These are phyloP conservation scores for Eptesicus fuscus DNA, from an alignment of 2,113 vertebrate species.

Conservation along the genomic window DNA sequence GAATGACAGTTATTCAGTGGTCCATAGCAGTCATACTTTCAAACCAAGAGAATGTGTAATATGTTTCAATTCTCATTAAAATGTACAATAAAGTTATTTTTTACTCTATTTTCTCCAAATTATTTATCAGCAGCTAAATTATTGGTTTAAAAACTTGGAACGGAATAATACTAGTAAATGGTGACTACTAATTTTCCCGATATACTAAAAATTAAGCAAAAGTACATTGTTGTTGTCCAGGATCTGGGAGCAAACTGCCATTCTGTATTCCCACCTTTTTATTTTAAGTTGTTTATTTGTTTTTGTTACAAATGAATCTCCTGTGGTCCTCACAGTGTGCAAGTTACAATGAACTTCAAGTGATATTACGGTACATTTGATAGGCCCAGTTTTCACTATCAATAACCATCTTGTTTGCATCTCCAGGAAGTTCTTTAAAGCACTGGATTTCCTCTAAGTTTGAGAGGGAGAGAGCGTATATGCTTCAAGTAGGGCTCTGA, in stretches of 20 bases:
- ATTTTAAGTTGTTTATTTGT: not conserved
- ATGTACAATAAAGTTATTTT: not conserved
- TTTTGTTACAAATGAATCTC: not conserved
- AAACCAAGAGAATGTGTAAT: not conserved
- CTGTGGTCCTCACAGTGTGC: not conserved
- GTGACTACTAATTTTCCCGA: not conserved
- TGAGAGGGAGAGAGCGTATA: not conserved
- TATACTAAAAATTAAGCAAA: not conserved
- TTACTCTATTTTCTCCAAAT: not conserved
- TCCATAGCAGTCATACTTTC: not conserved
- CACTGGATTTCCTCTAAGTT: not conserved
- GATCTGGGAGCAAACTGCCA: not conserved
- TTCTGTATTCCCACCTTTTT: not conserved
- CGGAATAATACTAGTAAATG: not conserved
- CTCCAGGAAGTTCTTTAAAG: not conserved
- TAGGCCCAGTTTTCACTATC: not conserved
- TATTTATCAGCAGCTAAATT: not conserved
- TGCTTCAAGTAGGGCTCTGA: not conserved
- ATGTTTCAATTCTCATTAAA: not conserved
- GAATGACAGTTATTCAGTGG: not conserved
- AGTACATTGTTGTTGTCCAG: not conserved
- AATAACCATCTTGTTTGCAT: not conserved
- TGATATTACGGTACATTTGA: not conserved
- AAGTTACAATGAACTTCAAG: not conserved
- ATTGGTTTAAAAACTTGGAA: not conserved